phyloP scores from a whole-genome alignment of 2,797 vertebrate genomes.

The Platalea minor region DNA sequence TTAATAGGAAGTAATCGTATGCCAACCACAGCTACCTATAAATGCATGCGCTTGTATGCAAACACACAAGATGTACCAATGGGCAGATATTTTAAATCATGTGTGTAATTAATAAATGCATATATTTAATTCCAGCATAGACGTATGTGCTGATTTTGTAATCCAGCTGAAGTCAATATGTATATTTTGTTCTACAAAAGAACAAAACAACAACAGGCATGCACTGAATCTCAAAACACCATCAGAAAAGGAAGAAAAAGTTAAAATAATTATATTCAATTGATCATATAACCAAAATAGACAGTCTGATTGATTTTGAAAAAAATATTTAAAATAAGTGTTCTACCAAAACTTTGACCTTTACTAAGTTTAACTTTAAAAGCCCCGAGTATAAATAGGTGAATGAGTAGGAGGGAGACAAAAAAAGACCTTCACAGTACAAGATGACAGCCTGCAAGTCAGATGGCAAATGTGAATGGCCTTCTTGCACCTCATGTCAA shows the following conservation, averaged over 20 bases:
- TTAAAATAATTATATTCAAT: not conserved
- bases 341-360: not conserved
- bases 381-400: not conserved
- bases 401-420: not conserved
- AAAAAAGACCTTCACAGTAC: not conserved
- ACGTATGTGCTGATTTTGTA: not conserved
- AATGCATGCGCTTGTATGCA: not conserved
- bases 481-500: not conserved
- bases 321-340: not conserved
- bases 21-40: not conserved
- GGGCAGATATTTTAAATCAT: not conserved
- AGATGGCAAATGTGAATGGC: not conserved
- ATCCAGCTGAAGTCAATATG: not conserved
- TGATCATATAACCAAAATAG: not conserved
- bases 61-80: not conserved
- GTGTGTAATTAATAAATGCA: not conserved
- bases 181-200: not conserved
- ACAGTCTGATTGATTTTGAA: not conserved
- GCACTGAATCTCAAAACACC: not conserved
- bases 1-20: not conserved
- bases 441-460: not conserved
- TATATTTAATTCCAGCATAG: not conserved
- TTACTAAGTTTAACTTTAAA: not conserved
- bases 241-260: not conserved
- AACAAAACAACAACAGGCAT: not conserved